Base-by-base conservation (phyloP, 2,797 vertebrate genomes). In the Calcarius lapponicus region DNA sequence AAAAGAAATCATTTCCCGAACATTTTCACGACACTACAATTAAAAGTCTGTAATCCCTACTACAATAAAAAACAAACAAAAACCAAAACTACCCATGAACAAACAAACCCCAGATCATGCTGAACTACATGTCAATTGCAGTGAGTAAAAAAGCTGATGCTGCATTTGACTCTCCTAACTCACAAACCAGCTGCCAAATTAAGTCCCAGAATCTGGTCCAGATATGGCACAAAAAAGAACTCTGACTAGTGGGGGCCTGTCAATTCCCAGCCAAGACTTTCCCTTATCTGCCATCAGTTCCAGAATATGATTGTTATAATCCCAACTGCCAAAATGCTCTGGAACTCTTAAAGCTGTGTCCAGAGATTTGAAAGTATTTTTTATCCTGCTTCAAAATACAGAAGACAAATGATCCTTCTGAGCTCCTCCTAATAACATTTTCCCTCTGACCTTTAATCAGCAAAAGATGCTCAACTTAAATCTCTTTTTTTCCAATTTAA, bases 181-280 rank as follows among this genome's bases (percentile, higher is more conserved):
- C 90, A 96, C 74, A 95, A 95, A 40, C 28, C 75, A 90, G 71
- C 62, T 94, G 84, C 85, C 93, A 96, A 90, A 87, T 65, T 22
- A 10, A 78, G 80, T 83, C 45, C 79, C 74, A 84, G 62, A 69
- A 54, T 31, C 34, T 87, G 50, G 51, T 79, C 69, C 89, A 61
- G 78, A 93, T 91, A 51, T 40, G 58, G 60, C 34, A 67, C 51
- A 76, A 43, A 58, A 90, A 92, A 91, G 40, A 53, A 16, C 24
- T 57, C 31, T 83, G 93, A 78, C 36, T 90, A 90, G 38, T 78
- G 62, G 43, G 4, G 66, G 11, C 13, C 43, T 3, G 10, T 87
- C 58, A 75, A 85, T 79, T 92, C 76, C 67, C 84, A 92, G 54
- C 80, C 79, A 87, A 91, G 70, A 90, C 31, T 80, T 87, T 76